These are phyloP conservation scores for Poecilobothrus nobilitatus DNA, from an alignment of 2,888 invertebrate genomes.

Conservation along the genomic window DNA sequence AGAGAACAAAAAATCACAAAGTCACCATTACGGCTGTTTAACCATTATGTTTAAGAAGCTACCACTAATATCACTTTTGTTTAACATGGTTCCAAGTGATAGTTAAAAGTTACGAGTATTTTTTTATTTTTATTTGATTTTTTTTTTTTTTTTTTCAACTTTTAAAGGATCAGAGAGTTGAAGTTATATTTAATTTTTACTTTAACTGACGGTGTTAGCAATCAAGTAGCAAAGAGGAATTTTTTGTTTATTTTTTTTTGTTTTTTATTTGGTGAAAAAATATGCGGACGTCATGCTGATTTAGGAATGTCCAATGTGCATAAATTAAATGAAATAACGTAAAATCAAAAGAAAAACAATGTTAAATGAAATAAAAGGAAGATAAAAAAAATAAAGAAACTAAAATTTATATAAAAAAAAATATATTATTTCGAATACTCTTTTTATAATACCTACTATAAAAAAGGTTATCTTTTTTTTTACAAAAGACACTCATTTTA, in stretches of 20 bases:
- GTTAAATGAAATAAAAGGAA: neutral
- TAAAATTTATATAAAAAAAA: neutral
- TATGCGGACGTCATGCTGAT: constrained; percentile 1
- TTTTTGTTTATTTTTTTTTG: too few relatives aligned
- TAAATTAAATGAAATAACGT: neutral
- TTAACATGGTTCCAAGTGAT: neutral
- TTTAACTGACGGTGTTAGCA: neutral
- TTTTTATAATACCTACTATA: too few relatives aligned
- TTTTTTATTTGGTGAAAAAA: neutral
- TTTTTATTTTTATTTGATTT: neutral
- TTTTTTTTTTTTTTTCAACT: too few relatives aligned
- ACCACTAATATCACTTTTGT: neutral
- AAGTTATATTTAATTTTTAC: neutral
- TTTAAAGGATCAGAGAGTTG: neutral
- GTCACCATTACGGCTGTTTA: constrained; percentile 1
- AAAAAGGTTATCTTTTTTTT: neutral
- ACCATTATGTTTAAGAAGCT: neutral
- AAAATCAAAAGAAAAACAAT: neutral
- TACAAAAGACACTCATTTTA: too few relatives aligned
- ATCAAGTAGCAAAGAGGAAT: neutral
- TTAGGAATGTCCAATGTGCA: constrained; percentile 4
- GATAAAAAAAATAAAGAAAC: too few relatives aligned
- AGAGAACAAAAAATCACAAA: neutral
- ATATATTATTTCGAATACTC: too few relatives aligned
- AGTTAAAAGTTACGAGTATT: neutral